These are phyloP conservation scores for Hassar affinis DNA, from an alignment of 2,113 vertebrate genomes.

Conservation along the genomic window DNA sequence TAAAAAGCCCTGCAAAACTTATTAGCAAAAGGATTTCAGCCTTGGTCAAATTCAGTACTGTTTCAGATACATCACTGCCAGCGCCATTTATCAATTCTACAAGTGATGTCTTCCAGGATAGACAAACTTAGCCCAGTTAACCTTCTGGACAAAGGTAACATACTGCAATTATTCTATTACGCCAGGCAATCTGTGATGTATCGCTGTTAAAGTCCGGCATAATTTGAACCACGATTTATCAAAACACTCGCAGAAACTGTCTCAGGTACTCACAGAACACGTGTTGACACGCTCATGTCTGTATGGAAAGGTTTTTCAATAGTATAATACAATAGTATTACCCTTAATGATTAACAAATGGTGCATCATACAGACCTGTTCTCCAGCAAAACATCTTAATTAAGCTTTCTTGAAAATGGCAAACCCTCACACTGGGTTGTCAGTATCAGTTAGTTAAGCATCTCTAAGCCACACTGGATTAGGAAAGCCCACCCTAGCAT, in stretches of 20 bases:
- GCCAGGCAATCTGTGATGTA: not conserved
- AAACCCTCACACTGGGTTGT: not conserved
- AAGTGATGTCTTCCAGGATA: not conserved
- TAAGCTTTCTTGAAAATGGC: not conserved
- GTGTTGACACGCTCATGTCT: not conserved
- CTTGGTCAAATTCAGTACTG: not conserved
- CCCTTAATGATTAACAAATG: not conserved
- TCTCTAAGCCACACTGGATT: conserved; percentile 7
- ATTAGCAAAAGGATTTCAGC: not conserved
- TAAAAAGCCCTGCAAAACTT: not conserved
- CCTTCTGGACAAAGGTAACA: not conserved
- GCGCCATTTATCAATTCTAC: not conserved
- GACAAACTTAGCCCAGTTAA: not conserved
- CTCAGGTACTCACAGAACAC: not conserved
- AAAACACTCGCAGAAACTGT: not conserved
- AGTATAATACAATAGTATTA: too few relatives aligned
- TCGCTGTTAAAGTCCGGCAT: not conserved
- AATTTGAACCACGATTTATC: not conserved
- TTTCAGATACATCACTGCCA: not conserved
- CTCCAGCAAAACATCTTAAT: not conserved
- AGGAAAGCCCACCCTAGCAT: conserved; percentile 23
- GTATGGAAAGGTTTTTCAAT: not conserved
- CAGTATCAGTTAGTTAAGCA: conserved; percentile 18
- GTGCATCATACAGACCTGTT: too few relatives aligned
- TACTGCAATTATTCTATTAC: not conserved